Conservation (phyloP, 2,113 vertebrate genomes). For the Catagonus wagneri region DNA sequence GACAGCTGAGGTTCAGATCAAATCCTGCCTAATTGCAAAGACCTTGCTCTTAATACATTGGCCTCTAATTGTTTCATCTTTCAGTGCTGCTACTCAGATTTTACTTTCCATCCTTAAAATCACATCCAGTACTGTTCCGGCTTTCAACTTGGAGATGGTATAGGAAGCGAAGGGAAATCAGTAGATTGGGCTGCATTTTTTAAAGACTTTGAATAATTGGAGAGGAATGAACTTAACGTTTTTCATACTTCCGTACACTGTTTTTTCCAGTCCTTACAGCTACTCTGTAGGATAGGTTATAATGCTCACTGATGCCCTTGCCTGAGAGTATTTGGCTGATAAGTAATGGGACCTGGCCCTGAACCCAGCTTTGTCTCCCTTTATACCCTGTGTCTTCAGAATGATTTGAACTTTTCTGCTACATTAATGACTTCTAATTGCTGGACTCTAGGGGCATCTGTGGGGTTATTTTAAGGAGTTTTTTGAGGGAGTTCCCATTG, state of each 20-base stretch:
- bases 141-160: not conserved
- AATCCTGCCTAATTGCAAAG: not conserved
- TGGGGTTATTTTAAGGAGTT: not conserved
- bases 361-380: not conserved
- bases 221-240: not conserved
- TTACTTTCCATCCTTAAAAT: not conserved
- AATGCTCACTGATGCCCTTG: not conserved
- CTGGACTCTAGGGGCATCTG: not conserved
- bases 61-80: not conserved
- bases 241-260: not conserved
- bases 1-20: not conserved
- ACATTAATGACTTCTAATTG: not conserved
- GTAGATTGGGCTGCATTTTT: not conserved
- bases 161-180: not conserved
- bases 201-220: conserved; percentile 3
- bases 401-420: not conserved
- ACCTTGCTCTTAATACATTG: not conserved
- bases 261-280: not conserved
- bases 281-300: not conserved
- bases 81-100: not conserved
- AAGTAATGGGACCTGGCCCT: not conserved
- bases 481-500: not conserved
- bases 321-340: not conserved
- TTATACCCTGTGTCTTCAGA: not conserved
- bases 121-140: not conserved